A percentile compares a stretch with the other conserved stretches of the same genome.
These are phyloP conservation scores for Channa striata DNA, from an alignment of 2,797 vertebrate genomes.

Conservation along the genomic window DNA sequence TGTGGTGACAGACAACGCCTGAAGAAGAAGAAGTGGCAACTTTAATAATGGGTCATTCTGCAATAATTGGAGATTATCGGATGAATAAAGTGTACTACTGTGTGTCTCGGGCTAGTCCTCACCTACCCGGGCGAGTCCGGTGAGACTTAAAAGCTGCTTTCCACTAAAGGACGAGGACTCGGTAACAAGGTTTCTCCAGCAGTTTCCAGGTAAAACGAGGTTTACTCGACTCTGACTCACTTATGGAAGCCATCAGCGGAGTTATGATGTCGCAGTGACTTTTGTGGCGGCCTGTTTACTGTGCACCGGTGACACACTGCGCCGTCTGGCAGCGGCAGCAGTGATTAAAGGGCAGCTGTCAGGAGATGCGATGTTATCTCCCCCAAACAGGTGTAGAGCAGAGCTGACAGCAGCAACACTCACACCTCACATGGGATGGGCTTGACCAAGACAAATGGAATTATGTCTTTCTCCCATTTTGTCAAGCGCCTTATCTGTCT, in stretches of 20 bases:
- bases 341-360: constrained; percentile 83
- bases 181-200: background rate
- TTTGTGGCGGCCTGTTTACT: constrained; percentile 40
- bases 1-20: no score
- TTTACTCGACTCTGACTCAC: constrained; percentile 2
- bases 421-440: constrained; percentile 66
- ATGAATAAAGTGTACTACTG: no score
- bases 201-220: background rate
- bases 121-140: no score
- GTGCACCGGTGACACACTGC: constrained; percentile 39
- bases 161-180: no score
- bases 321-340: constrained; percentile 54
- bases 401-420: constrained; percentile 76
- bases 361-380: constrained; percentile 80
- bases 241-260: constrained; percentile 11
- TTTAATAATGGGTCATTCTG: no score
- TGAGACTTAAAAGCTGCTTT: no score
- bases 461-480: constrained; percentile 73
- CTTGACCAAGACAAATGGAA: constrained; percentile 80
- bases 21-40: no score
- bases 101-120: no score
- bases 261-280: constrained; percentile 14
- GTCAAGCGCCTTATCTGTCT: constrained; percentile 74
- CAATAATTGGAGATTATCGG: no score
- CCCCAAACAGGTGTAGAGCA: constrained; percentile 74